A percentile compares a stretch with the other conserved stretches of the same genome.
Evolutionary conservation across 2,888 invertebrate species (phyloP).

Genomic region (Agrochola lychnidis): DNA sequence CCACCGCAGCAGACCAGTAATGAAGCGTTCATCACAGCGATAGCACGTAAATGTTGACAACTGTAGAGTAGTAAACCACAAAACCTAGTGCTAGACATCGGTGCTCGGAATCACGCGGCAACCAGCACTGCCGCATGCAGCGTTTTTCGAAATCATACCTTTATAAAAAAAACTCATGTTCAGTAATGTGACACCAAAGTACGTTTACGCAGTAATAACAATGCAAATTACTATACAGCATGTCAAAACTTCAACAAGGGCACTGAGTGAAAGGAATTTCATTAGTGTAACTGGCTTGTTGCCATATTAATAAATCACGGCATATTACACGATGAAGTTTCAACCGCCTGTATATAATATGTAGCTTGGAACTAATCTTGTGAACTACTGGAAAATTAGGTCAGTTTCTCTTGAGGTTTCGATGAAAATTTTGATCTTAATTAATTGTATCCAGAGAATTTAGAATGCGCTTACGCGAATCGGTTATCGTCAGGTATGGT

Average conservation of each 20-base stretch:
- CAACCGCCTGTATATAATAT: neutral
- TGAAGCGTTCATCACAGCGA: no score
- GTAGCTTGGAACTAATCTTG: slow-evolving; percentile 25
- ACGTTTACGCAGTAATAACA: slow-evolving; percentile 14
- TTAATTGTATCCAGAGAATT: neutral
- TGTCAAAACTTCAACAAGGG: slow-evolving; percentile 27
- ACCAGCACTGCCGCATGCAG: no score
- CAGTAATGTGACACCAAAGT: neutral
- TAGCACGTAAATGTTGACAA: no score
- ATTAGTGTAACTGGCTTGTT: slow-evolving; percentile 52
- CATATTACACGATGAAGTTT: slow-evolving; percentile 37
- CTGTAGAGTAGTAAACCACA: no score
- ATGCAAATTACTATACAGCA: neutral
- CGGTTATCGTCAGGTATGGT: neutral
- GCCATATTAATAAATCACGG: slow-evolving; percentile 54
- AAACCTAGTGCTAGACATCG: no score
- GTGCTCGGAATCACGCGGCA: no score
- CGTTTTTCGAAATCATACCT: no score
- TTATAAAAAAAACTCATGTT: neutral
- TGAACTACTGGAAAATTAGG: slow-evolving; percentile 20
- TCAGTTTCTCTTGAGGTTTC: slow-evolving; percentile 21
- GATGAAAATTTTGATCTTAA: neutral
- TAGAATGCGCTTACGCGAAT: neutral
- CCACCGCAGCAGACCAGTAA: no score
- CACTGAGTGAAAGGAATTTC: slow-evolving; percentile 50